Percentiles rank a stretch among this genome's conserved stretches.
Conservation (phyloP, 2,113 vertebrate species). For the Rhinogobius similis region DNA sequence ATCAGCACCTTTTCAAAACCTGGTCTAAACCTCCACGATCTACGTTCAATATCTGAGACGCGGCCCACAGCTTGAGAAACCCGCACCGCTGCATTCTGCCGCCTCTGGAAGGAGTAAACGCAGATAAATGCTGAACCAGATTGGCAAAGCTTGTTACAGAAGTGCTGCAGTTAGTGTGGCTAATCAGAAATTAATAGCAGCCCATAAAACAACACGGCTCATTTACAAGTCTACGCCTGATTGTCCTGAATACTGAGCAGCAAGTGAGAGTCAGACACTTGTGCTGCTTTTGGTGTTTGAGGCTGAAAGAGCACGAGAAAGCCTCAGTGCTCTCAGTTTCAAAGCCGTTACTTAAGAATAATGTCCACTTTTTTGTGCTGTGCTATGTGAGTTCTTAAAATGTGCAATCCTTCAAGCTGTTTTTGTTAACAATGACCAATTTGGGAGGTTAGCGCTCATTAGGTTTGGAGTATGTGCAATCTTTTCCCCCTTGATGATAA, state of each 20-base stretch:
- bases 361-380: too few relatives aligned
- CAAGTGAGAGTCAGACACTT: constrained; percentile 11
- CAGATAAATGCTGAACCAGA: constrained; percentile 27
- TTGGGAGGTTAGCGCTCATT: too few relatives aligned
- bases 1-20: neutral
- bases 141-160: constrained; percentile 24
- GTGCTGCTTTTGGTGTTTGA: constrained; percentile 1
- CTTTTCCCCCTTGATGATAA: too few relatives aligned
- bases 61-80: neutral
- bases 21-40: neutral
- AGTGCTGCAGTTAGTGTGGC: constrained; percentile 50
- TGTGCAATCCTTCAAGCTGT: too few relatives aligned
- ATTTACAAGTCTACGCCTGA: constrained; percentile 61
- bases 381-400: too few relatives aligned
- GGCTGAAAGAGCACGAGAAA: constrained; percentile 22
- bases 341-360: constrained; percentile 43
- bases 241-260: constrained; percentile 51
- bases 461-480: too few relatives aligned
- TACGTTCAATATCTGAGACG: neutral
- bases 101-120: constrained; percentile 26
- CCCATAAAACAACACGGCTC: constrained; percentile 54
- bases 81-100: constrained; percentile 1
- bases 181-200: constrained; percentile 67
- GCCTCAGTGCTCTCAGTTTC: constrained; percentile 51
- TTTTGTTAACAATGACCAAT: too few relatives aligned